Evolutionary conservation across 1,140 invertebrate species (phyloP).

Genomic region (Bactericera cockerelli): DNA sequence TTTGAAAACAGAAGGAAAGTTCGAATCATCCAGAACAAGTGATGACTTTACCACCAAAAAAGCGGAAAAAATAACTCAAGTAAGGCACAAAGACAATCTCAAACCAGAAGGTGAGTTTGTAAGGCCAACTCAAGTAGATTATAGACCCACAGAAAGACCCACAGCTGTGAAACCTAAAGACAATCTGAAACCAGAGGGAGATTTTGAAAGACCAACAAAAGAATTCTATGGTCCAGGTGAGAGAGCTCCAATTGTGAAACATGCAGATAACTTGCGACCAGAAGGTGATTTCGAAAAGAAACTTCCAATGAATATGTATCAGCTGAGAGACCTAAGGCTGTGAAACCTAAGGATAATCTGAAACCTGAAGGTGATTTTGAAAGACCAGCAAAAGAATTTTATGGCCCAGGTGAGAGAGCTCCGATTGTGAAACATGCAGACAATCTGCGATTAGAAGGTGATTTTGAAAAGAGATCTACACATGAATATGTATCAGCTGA

Average conservation of each 20-base stretch:
- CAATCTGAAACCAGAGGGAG: constrained; percentile 41
- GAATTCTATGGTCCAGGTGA: constrained; percentile 32
- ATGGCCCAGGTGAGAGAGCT: constrained; percentile 26
- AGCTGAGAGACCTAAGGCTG: constrained; percentile 36
- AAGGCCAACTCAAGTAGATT: constrained; percentile 30
- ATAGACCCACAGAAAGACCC: constrained; percentile 24
- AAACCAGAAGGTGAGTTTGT: constrained; percentile 37
- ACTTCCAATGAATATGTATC: not conserved
- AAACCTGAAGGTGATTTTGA: constrained; percentile 43
- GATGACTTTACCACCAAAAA: constrained; percentile 25
- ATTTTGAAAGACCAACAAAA: constrained; percentile 34
- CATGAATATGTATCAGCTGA: constrained; percentile 28
- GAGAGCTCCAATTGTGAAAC: constrained; percentile 23
- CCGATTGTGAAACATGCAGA: constrained; percentile 29
- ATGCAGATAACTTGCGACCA: constrained; percentile 28
- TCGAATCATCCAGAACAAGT: constrained; percentile 28
- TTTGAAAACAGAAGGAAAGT: constrained; percentile 40
- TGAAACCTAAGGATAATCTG: constrained; percentile 36
- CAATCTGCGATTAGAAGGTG: constrained; percentile 39
- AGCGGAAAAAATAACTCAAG: constrained; percentile 24
- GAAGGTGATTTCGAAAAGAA: constrained; percentile 36
- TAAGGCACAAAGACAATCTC: constrained; percentile 36
- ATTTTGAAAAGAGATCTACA: constrained; percentile 31
- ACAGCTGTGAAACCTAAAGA: constrained; percentile 27
- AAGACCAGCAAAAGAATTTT: constrained; percentile 29